These are phyloP conservation scores for Hippocampus mohnikei DNA, from an alignment of 2,113 vertebrate genomes.

Conservation along the genomic window DNA sequence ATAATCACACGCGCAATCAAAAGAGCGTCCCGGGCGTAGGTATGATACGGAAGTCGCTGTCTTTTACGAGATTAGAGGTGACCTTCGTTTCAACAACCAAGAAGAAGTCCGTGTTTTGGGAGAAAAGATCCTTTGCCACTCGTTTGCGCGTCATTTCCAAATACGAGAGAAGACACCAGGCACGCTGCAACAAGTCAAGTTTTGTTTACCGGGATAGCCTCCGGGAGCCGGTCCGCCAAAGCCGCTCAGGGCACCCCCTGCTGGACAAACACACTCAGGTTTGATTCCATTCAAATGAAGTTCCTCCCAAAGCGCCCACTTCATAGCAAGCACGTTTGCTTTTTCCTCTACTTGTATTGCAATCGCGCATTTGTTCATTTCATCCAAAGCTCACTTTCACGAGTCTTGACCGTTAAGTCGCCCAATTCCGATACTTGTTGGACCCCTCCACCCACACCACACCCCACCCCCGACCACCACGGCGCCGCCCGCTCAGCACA, in stretches of 20 bases:
- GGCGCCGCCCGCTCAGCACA: conserved; percentile 32
- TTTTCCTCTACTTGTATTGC: background rate
- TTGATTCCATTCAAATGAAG: background rate
- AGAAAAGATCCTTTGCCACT: background rate
- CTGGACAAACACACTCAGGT: conserved; percentile 26
- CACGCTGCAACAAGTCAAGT: background rate
- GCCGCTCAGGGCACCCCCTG: conserved; percentile 49
- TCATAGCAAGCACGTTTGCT: background rate
- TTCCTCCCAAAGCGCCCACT: no score
- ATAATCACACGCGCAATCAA: no score
- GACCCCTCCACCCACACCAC: background rate
- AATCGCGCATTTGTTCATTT: background rate
- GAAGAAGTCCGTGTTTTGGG: background rate
- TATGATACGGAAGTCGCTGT: no score
- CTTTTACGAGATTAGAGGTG: no score
- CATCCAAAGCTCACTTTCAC: background rate
- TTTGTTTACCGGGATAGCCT: conserved; percentile 49
- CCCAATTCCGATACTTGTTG: conserved; percentile 43
- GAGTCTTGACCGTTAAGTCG: conserved; percentile 28
- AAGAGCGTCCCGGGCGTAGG: no score
- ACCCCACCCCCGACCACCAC: background rate
- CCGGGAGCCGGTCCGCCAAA: conserved; percentile 43
- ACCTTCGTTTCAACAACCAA: no score
- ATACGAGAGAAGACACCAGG: background rate
- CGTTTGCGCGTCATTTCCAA: background rate